These are phyloP conservation scores for Palaemon carinicauda DNA, from an alignment of 1,140 invertebrate species.

Conservation along the genomic window DNA sequence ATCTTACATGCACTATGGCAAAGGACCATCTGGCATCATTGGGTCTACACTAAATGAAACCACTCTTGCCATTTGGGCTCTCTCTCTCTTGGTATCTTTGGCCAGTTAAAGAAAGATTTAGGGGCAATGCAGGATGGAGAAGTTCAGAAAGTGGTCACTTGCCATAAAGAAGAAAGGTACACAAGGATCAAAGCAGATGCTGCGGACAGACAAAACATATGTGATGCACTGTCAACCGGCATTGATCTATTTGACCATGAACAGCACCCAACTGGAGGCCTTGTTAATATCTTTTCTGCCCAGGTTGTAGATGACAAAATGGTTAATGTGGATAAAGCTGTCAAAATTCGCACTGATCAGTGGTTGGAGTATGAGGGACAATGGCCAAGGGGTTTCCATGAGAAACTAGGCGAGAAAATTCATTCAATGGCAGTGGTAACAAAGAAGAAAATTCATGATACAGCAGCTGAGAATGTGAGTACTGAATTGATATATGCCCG, in stretches of 20 bases:
- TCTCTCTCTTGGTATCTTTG: background rate
- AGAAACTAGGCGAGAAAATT: too few relatives aligned
- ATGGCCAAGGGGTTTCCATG: conserved; percentile 6
- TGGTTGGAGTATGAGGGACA: background rate
- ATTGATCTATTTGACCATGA: conserved; percentile 13
- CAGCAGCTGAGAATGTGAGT: too few relatives aligned
- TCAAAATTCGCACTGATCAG: background rate
- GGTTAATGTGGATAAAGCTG: background rate
- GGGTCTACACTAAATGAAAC: conserved; percentile 3
- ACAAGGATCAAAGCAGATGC: conserved; percentile 4
- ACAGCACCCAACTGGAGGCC: background rate
- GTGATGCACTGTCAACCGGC: background rate
- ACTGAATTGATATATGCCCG: too few relatives aligned
- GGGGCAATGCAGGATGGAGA: background rate
- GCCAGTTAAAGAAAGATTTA: background rate
- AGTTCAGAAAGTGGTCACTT: conserved; percentile 9
- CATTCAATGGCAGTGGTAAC: too few relatives aligned
- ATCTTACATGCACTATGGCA: too few relatives aligned
- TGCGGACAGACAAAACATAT: conserved; percentile 7
- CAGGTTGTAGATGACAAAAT: conserved; percentile 13
- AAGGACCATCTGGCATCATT: background rate
- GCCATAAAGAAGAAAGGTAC: background rate
- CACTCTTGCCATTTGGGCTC: conserved; percentile 13
- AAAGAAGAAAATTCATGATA: too few relatives aligned
- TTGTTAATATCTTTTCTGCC: background rate